Evolutionary conservation across 2,113 vertebrate genomes (phyloP), one percentile per base, ranked within the genome.

Genomic region (Thomomys bottae): DNA sequence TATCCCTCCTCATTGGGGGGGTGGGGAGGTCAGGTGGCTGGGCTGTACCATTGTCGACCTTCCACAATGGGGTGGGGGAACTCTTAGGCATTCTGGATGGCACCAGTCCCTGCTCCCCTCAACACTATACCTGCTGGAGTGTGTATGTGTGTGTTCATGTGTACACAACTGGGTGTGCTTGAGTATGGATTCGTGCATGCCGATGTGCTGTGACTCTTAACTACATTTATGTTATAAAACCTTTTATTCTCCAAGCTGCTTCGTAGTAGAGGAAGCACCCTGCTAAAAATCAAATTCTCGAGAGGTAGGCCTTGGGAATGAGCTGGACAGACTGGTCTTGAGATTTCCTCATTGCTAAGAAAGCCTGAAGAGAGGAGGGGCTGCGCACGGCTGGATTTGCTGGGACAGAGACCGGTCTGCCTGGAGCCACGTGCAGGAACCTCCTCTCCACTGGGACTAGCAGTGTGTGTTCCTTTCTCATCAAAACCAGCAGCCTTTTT

Each of bases 361-460:
- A 30, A 8, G 20, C 8, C 12, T 42, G 36, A 49, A 15, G 32
- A 7, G 28, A 5, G 61, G 28, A 23, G n/a, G 45, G 30, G 30
- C 45, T 66, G 24, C 26, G 6, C 10, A 3, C 7, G 2, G 59
- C 24, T 24, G 59, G 17, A 24, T 61, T 61, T 61, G 59, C 23
- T 23, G 21, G 7, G 57, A 24, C 21, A 6, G 59, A 5, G 26
- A 10, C 75, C 17, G 14, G 28, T 24, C 21, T 20, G 15, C 18
- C 0, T 5, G 23, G 36, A 17, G 17, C 36, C 24, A 0, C n/a
- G 14, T 11, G 7, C 40, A 66, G 26, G 34, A 21, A 26, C 15
- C 67, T 40, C 24, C 17, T 11, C n/a, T 9, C 2, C 3, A 3
- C 12, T 0, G 9, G 26, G 18, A 70, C 20, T 2, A 1, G 18